Conservation (phyloP, 2,113 vertebrate genomes). For the Chionodraco myersi region DNA sequence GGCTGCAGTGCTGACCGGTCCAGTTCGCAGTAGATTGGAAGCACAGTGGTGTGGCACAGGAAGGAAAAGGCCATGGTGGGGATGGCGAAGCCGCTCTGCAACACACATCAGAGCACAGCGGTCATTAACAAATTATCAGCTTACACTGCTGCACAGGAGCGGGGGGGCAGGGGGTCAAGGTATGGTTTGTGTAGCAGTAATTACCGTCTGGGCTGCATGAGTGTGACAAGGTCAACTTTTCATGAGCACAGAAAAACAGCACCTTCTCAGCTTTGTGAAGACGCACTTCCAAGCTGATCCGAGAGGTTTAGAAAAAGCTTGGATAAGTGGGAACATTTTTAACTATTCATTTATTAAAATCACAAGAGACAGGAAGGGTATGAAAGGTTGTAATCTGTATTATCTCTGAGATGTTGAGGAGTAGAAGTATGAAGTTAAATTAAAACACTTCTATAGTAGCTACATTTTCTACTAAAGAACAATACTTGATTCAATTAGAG, state of each 20-base stretch:
- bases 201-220: constrained; percentile 23
- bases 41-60: constrained; percentile 95
- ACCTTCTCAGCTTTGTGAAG: too few species aligned
- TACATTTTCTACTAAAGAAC: too few species aligned
- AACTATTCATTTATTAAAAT: too few species aligned
- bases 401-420: too few species aligned
- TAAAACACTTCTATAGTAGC: too few species aligned
- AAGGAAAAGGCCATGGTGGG: constrained; percentile 99
- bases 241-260: neutral
- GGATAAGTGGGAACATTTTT: too few species aligned
- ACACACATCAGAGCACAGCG: constrained; percentile 53
- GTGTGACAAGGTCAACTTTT: constrained; percentile 12
- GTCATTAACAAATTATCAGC: constrained; percentile 57
- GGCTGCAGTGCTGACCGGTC: constrained; percentile 72
- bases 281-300: too few species aligned
- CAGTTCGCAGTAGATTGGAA: constrained; percentile 97
- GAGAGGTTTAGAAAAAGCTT: too few species aligned
- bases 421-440: too few species aligned
- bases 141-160: constrained; percentile 29
- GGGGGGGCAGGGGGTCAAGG: constrained; percentile 23
- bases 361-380: too few species aligned
- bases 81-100: constrained; percentile 92
- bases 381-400: too few species aligned
- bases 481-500: too few species aligned
- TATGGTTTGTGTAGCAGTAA: constrained; percentile 11